Conservation (phyloP, 2,888 invertebrate genomes). For the Melinaea marsaeus region DNA sequence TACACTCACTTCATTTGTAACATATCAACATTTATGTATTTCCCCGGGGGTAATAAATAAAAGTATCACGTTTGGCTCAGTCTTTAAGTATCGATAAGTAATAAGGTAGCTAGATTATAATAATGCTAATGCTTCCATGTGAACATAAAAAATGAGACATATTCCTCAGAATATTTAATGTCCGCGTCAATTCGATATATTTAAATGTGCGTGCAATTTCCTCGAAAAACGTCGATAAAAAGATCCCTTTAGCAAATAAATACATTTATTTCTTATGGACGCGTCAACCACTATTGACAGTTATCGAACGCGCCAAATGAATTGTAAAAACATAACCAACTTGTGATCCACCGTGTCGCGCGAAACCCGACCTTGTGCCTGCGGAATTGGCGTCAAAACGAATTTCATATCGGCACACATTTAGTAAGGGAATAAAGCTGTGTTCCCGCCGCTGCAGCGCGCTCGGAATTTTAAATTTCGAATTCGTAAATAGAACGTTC, state of each 20-base stretch:
- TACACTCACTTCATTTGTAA: neutral
- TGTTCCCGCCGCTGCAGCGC: conserved; percentile 57
- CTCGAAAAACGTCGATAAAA: conserved; percentile 55
- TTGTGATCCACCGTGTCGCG: conserved; percentile 3
- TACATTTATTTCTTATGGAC: conserved; percentile 57
- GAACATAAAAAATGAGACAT: conserved; percentile 23
- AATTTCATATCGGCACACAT: conserved; percentile 25
- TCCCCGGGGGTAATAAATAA: neutral
- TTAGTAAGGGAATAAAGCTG: conserved; percentile 53
- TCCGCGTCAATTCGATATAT: conserved; percentile 31
- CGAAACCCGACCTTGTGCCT: conserved; percentile 23
- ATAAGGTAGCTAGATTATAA: conserved; percentile 6
- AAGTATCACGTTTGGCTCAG: neutral
- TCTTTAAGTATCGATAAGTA: conserved; percentile 14
- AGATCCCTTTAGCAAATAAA: conserved; percentile 60
- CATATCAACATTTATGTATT: neutral
- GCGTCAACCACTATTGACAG: conserved; percentile 56
- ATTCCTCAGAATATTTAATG: conserved; percentile 23
- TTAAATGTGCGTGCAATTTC: conserved; percentile 52
- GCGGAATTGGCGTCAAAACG: conserved; percentile 31
- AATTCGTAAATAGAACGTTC: conserved; percentile 53
- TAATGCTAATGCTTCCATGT: neutral
- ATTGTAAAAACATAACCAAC: conserved; percentile 43
- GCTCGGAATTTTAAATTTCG: conserved; percentile 67
- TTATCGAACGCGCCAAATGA: conserved; percentile 63